phyloP scores from a whole-genome alignment of 2,113 vertebrate genomes.

The Ellobius talpinus region DNA sequence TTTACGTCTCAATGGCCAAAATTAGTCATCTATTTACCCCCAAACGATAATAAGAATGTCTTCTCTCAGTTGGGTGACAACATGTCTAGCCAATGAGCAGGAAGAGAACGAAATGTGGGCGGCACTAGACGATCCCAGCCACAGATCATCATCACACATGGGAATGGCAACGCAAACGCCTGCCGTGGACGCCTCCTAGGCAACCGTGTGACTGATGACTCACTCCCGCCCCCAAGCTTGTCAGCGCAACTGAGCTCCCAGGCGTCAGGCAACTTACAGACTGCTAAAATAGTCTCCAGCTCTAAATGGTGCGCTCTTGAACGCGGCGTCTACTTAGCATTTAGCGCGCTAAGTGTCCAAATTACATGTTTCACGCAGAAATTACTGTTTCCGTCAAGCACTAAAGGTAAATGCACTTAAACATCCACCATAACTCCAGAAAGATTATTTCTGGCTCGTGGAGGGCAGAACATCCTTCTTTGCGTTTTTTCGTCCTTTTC shows the following conservation, averaged over 20 bases:
- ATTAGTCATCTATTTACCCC: not conserved
- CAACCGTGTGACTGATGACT: not conserved
- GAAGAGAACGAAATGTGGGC: not conserved
- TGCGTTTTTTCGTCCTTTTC: not conserved
- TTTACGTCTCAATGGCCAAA: not conserved
- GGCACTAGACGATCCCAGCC: not conserved
- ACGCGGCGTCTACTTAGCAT: not conserved
- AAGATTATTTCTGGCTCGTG: conserved; percentile 19
- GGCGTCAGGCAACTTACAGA: not conserved
- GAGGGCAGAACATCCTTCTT: not conserved
- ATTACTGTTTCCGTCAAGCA: not conserved
- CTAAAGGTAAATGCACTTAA: not conserved
- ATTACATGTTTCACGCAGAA: conserved; percentile 40
- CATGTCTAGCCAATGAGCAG: not conserved
- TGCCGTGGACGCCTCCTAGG: not conserved
- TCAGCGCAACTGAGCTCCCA: not conserved
- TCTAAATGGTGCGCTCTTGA: not conserved
- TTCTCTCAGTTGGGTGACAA: not conserved
- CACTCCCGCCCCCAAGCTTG: conserved; percentile 8
- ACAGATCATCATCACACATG: fast-evolving
- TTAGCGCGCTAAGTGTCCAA: not conserved
- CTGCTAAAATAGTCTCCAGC: not conserved
- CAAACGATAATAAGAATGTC: conserved; percentile 13
- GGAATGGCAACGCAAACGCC: not conserved
- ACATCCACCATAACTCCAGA: not conserved